phyloP scores from a whole-genome alignment of 2,113 vertebrate species.

The Anolis sagrei region DNA sequence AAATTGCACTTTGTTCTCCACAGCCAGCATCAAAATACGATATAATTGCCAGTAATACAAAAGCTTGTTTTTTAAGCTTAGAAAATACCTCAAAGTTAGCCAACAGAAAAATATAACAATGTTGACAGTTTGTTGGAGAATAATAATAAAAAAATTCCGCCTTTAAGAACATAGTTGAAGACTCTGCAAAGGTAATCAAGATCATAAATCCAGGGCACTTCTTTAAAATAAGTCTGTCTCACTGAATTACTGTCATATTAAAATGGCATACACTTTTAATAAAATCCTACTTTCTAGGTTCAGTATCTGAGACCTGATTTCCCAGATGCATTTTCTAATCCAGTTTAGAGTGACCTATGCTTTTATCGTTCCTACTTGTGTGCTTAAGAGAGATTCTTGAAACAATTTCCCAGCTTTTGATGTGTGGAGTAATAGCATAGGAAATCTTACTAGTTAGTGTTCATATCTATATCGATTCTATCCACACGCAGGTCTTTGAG shows the following conservation, averaged over 20 bases:
- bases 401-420: neutral
- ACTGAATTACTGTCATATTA: conserved; percentile 5
- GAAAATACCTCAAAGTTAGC: conserved; percentile 27
- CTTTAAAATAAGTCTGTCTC: neutral
- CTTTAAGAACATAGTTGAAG: conserved; percentile 23
- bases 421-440: neutral
- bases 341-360: conserved; percentile 14
- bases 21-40: conserved; percentile 38
- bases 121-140: conserved; percentile 48
- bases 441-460: neutral
- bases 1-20: neutral
- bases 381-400: neutral
- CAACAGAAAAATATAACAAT: conserved; percentile 1
- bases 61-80: conserved; percentile 47
- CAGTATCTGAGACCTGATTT: conserved; percentile 3
- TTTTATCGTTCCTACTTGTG: conserved; percentile 18
- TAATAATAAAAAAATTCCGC: conserved; percentile 43
- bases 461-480: neutral
- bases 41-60: conserved; percentile 48
- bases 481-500: neutral
- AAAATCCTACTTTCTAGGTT: conserved; percentile 33
- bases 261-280: conserved; percentile 8
- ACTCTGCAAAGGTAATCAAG: conserved; percentile 41
- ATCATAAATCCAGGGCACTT: conserved; percentile 32
- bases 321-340: conserved; percentile 23